Conservation (phyloP, 1,140 invertebrate genomes). For the Drosophila parvula region DNA sequence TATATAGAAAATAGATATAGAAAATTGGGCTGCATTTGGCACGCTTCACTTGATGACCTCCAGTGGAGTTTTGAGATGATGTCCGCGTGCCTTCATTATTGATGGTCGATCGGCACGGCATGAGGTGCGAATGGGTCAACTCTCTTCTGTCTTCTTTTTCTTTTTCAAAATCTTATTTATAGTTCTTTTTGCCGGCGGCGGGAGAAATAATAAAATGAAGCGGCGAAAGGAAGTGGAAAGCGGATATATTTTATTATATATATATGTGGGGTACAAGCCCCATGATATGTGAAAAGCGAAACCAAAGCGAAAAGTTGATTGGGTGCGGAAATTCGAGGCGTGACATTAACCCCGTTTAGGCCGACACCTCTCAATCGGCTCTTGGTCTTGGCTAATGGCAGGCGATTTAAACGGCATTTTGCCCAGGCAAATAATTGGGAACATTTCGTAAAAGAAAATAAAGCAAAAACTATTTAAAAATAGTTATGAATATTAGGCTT, state of each 20-base stretch:
- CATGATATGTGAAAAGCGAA: constrained; percentile 36
- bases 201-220: constrained; percentile 51
- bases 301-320: constrained; percentile 51
- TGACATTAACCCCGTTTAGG: constrained; percentile 53
- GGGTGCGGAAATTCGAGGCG: constrained; percentile 59
- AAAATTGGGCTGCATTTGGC: constrained; percentile 64
- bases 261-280: constrained; percentile 11
- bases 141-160: neutral
- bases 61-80: neutral
- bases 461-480: neutral
- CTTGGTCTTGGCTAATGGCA: constrained; percentile 31
- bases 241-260: too few species aligned
- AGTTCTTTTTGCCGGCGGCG: constrained; percentile 1
- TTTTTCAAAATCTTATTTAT: constrained; percentile 1
- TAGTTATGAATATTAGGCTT: neutral
- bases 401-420: neutral
- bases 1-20: constrained; percentile 64
- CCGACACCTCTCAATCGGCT: constrained; percentile 16
- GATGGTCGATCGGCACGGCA: constrained; percentile 74
- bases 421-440: neutral
- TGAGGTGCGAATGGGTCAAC: constrained; percentile 59
- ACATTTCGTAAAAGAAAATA: neutral
- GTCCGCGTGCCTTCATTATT: constrained; percentile 54
- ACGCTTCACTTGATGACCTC: constrained; percentile 59
- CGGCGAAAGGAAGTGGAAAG: constrained; percentile 73